Conservation (phyloP, 2,113 vertebrate species). For the Trematomus loennbergii region DNA sequence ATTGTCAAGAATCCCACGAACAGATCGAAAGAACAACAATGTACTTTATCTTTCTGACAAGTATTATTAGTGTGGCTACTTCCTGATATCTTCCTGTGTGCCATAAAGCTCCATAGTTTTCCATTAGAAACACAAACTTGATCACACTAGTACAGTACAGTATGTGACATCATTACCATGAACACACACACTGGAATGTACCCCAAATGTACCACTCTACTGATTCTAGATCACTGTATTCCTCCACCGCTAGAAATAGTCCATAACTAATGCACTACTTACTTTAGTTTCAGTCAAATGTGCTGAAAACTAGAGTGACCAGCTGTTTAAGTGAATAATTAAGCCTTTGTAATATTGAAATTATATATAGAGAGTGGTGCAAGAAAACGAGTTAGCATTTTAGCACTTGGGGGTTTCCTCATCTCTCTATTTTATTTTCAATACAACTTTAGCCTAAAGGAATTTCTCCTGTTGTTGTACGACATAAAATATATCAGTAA, state of each 20-base stretch:
- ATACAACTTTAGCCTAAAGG: too few species aligned
- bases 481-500: too few species aligned
- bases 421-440: too few species aligned
- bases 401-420: too few species aligned
- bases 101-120: not conserved
- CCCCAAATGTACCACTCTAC: not conserved
- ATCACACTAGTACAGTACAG: not conserved
- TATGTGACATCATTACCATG: not conserved
- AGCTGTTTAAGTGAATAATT: not conserved
- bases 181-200: not conserved
- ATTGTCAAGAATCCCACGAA: not conserved
- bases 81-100: not conserved
- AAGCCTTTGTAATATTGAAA: not conserved
- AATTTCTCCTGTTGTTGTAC: too few species aligned
- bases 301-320: not conserved
- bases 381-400: too few species aligned
- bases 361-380: not conserved
- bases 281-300: not conserved
- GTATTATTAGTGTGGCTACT: not conserved
- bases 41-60: not conserved
- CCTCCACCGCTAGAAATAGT: not conserved
- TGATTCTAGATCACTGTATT: not conserved
- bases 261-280: constrained; percentile 33
- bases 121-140: not conserved
- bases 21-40: constrained; percentile 11